Percentiles rank a stretch among this genome's conserved stretches.
Conservation (phyloP, 1,140 invertebrate species). For the Heliconius nattereri region DNA sequence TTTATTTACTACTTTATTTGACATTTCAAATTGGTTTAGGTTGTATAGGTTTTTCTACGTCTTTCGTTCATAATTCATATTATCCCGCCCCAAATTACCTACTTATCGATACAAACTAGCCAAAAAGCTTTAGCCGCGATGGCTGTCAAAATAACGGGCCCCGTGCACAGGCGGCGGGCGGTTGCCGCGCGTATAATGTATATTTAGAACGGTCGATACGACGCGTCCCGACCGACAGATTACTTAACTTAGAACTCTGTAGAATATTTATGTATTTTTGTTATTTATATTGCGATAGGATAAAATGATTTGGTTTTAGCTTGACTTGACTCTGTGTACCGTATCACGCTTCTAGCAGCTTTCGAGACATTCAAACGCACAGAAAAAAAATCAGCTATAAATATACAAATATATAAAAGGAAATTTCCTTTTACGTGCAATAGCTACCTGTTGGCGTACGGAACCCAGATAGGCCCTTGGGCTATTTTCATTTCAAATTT, state of each 20-base stretch:
- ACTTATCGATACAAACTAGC: neutral
- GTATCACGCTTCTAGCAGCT: neutral
- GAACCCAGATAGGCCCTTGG: neutral
- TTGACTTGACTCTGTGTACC: no score
- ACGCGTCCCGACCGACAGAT: conserved; percentile 14
- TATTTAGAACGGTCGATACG: conserved; percentile 28
- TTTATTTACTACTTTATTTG: neutral
- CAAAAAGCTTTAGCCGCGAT: neutral
- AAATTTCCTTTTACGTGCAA: neutral
- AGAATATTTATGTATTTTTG: neutral
- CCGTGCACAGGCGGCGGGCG: conserved; percentile 13
- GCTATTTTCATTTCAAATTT: neutral
- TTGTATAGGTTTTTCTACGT: no score
- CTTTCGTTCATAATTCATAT: no score
- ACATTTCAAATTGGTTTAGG: no score
- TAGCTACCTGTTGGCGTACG: neutral
- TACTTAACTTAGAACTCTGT: neutral
- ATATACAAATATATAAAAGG: neutral
- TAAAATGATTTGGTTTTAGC: neutral
- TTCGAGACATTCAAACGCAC: neutral
- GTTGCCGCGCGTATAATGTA: conserved; percentile 4
- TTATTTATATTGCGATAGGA: neutral
- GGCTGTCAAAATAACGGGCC: neutral
- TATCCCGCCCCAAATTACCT: neutral
- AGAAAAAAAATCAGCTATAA: neutral